Conservation (phyloP, 2,797 vertebrate genomes). For the Catamblyrhynchus diadema region DNA sequence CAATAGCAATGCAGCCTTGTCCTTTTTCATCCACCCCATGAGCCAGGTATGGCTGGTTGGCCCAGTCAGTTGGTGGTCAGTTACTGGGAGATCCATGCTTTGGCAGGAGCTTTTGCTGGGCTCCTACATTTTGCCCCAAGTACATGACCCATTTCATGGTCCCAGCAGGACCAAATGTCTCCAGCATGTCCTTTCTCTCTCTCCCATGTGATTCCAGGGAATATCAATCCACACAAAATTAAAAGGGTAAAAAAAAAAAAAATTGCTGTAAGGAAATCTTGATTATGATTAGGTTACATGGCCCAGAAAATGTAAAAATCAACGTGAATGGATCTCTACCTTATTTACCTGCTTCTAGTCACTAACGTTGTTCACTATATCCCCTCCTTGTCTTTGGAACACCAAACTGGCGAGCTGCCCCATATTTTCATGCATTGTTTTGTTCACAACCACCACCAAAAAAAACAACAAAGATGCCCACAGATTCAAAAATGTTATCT, state of each 20-base stretch:
- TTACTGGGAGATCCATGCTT: neutral
- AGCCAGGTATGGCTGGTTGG: neutral
- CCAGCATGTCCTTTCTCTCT: neutral
- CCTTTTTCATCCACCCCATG: neutral
- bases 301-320: neutral
- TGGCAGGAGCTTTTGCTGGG: neutral
- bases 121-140: neutral
- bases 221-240: neutral
- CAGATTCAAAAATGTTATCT: neutral
- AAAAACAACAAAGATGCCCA: neutral
- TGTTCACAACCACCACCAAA: neutral
- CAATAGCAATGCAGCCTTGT: neutral
- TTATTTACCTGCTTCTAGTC: neutral
- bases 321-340: neutral
- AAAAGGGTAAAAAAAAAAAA: fast-evolving
- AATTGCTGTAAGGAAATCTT: neutral
- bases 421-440: neutral
- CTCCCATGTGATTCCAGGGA: neutral
- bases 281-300: neutral
- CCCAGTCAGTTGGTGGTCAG: neutral
- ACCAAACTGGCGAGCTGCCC: fast-evolving
- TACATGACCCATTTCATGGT: neutral
- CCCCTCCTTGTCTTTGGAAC: neutral
- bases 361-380: neutral
- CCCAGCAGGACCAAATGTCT: neutral